Evolutionary conservation across 2,888 invertebrate genomes (phyloP).

Genomic region (Pseudoips prasinana): DNA sequence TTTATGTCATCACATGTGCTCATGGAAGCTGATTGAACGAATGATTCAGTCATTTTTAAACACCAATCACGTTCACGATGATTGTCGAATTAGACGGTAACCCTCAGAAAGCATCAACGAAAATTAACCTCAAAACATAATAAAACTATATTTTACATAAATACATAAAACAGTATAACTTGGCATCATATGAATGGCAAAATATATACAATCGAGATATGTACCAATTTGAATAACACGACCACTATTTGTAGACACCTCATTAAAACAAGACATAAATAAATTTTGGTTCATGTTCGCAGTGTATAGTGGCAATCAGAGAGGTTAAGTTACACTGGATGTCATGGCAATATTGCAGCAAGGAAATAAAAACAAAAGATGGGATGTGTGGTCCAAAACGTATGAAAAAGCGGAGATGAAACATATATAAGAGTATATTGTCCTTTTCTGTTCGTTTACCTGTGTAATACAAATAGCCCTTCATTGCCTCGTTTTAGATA

Average conservation of each 20-base stretch:
- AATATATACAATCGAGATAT: constrained; percentile 39
- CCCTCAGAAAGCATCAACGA: too few species aligned
- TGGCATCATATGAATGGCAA: constrained; percentile 37
- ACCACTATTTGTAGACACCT: constrained; percentile 43
- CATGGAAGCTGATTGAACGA: too few species aligned
- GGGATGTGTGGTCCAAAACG: constrained; percentile 29
- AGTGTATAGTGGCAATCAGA: constrained; percentile 39
- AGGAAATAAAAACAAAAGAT: constrained; percentile 59
- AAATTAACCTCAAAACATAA: constrained; percentile 1
- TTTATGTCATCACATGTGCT: too few species aligned
- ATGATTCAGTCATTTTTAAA: too few species aligned
- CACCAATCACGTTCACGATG: too few species aligned
- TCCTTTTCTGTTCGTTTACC: too few species aligned
- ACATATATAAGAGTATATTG: too few species aligned
- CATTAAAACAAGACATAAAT: constrained; percentile 41
- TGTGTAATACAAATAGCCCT: too few species aligned
- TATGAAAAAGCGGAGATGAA: constrained; percentile 6
- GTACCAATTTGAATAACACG: constrained; percentile 35
- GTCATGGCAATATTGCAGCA: constrained; percentile 61
- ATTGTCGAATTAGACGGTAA: too few species aligned
- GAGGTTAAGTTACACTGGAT: constrained; percentile 56
- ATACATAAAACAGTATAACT: constrained; percentile 32
- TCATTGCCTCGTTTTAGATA: too few species aligned
- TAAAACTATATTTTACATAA: constrained; percentile 18
- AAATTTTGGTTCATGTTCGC: constrained; percentile 35